phyloP scores from a whole-genome alignment of 2,888 invertebrate genomes.

The Kryphioiulus occultus region DNA sequence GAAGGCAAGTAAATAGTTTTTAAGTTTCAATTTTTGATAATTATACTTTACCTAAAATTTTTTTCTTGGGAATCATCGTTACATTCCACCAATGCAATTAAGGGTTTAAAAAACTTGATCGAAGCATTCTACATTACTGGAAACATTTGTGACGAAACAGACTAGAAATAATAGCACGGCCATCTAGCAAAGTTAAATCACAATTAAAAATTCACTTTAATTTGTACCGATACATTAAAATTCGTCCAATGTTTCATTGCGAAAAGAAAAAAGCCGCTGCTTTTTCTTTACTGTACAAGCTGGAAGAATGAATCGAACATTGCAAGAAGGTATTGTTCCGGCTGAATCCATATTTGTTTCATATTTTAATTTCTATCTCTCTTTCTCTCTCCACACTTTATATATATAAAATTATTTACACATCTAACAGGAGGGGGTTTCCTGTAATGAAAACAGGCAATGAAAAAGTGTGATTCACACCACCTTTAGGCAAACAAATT shows the following conservation, averaged over 20 bases:
- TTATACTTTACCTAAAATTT: no score
- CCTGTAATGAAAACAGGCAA: conserved; percentile 48
- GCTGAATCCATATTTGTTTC: conserved; percentile 17
- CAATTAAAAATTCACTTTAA: conserved; percentile 47
- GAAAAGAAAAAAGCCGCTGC: conserved; percentile 33
- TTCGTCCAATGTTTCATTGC: conserved; percentile 23
- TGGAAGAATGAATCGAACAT: conserved; percentile 12
- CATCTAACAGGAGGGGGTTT: conserved; percentile 39
- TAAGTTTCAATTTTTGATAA: no score
- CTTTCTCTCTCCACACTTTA: background rate
- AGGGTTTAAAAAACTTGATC: no score
- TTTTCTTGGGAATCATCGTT: no score
- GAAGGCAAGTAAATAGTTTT: no score
- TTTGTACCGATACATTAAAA: conserved; percentile 44
- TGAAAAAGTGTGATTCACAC: conserved; percentile 47
- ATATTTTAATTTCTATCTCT: background rate
- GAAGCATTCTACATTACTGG: background rate
- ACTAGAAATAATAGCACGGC: background rate
- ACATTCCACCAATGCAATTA: no score
- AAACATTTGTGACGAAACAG: background rate
- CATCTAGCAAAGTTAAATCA: background rate
- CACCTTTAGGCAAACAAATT: conserved; percentile 44
- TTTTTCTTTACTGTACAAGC: conserved; percentile 37
- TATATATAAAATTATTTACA: conserved; percentile 46
- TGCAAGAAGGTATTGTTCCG: background rate